Evolutionary conservation across 2,113 vertebrate species (phyloP), one percentile per base, ranked within the genome.

Genomic region (Sander lucioperca): DNA sequence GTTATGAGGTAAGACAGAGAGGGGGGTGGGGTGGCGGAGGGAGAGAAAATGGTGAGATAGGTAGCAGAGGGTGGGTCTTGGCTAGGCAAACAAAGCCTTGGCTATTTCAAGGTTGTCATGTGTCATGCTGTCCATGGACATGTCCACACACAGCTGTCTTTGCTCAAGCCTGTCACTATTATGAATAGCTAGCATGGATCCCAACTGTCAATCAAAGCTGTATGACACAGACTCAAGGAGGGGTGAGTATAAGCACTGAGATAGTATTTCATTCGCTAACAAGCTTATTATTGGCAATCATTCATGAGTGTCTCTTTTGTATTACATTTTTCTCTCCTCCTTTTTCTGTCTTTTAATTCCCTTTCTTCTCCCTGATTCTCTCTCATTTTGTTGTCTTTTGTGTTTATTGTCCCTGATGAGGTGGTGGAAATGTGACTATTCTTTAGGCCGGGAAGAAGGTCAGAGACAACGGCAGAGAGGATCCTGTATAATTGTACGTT

Each of bases 31-130:
- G 25, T 5, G 47, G 58, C 23, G 3, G 39, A 36, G 25, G 56
- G 61, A 79, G 63, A 62, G 82, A 18, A 73, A 67, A 45, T 7
- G 47, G 62, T 6, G 21, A 14, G 50, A 63, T 23, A 48, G 53
- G 68, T 47, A 13, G 64, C 1, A 12, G 21, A 33, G 33, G 68
- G 73, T 45, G 47, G 27, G 23, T 68, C 83, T 83, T 23, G 25
- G 48, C 58, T 68, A 73, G 39, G 65, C 65, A 92, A 89, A 88
- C 75, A 87, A 86, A 91, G 78, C 81, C 79, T 79, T 85, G 69
- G 85, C 57, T 85, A 71, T 87, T 88, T 90, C 83, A 91, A 86
- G 86, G 90, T 74, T 86, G 78, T 71, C 81, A 86, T 91, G 87
- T 77, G 89, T 92, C 91, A 92, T 73, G 75, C 74, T 86, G 81